Evolutionary conservation across 2,888 invertebrate genomes (phyloP).

Genomic region (Melipona beecheii): DNA sequence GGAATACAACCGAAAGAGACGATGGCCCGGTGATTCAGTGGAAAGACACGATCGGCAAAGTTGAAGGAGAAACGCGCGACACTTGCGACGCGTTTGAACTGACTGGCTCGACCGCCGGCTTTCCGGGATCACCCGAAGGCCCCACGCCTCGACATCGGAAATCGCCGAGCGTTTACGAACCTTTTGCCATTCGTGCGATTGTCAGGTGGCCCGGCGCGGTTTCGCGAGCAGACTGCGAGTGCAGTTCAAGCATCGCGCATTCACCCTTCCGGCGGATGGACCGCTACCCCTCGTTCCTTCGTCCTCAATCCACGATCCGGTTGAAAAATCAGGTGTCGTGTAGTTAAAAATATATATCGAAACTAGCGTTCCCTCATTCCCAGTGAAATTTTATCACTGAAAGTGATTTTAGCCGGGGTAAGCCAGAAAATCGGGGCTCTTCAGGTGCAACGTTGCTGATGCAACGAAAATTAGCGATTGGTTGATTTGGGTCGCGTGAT

Average conservation of each 20-base stretch:
- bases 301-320: background rate
- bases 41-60: background rate
- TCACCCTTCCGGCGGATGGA: conserved; percentile 21
- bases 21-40: background rate
- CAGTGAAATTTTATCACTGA: too few relatives aligned
- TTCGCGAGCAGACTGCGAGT: conserved; percentile 4
- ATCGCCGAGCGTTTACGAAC: conserved; percentile 71
- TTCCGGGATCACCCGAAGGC: conserved; percentile 73
- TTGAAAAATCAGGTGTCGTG: background rate
- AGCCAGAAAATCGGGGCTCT: too few relatives aligned
- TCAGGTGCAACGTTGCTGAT: too few relatives aligned
- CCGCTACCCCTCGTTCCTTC: background rate
- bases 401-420: too few relatives aligned
- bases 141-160: conserved; percentile 73
- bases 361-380: background rate
- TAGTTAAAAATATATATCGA: background rate
- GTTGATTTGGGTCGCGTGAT: too few relatives aligned
- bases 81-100: conserved; percentile 78
- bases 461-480: too few relatives aligned
- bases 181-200: conserved; percentile 24
- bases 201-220: conserved; percentile 7
- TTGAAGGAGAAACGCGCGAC: conserved; percentile 58
- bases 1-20: background rate
- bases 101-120: conserved; percentile 76
- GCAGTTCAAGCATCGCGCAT: conserved; percentile 27